phyloP scores from a whole-genome alignment of 2,797 vertebrate species.

The Carduelis carduelis region DNA sequence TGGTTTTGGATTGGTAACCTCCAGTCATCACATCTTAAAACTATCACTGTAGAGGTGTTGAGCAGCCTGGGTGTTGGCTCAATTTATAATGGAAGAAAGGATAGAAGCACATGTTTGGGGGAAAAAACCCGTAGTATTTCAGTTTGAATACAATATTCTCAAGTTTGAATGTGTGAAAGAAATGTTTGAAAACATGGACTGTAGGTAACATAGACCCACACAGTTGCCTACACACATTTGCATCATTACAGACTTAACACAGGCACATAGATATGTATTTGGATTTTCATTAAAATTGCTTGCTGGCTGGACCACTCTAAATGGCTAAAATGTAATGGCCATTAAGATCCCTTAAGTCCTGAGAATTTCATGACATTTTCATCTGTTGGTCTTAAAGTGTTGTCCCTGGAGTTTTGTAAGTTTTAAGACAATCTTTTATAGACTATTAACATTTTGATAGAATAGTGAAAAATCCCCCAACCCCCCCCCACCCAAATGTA shows the following conservation, averaged over 20 bases:
- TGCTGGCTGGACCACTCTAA: neutral
- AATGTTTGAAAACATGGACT: neutral
- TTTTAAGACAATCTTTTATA: neutral
- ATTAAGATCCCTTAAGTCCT: neutral
- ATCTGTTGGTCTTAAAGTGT: neutral
- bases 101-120: accelerated
- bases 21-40: neutral
- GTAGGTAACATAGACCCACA: neutral
- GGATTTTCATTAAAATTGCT: neutral
- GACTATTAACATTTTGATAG: neutral
- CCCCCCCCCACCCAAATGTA: neutral
- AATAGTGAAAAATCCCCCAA: neutral
- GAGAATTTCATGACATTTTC: neutral
- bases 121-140: neutral
- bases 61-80: neutral
- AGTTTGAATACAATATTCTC: neutral
- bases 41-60: neutral
- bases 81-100: neutral
- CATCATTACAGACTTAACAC: neutral
- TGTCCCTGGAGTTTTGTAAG: neutral
- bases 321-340: neutral
- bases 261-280: accelerated
- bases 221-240: neutral
- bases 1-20: neutral
- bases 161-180: neutral